phyloP scores from a whole-genome alignment of 2,888 invertebrate genomes.

The Yponomeuta malinellus region DNA sequence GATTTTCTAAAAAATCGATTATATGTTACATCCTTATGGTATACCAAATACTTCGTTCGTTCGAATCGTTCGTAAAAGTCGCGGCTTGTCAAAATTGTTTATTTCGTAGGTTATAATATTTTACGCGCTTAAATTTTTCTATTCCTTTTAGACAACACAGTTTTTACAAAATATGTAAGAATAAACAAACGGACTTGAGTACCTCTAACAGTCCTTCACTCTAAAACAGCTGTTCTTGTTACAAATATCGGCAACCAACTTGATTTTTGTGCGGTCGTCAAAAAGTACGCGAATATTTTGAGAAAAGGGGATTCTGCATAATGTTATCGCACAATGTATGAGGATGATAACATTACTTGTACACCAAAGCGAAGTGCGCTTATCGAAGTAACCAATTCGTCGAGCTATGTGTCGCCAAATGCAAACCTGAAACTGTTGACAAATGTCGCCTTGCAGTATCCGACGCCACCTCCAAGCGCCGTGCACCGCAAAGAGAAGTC shows the following conservation, averaged over 20 bases:
- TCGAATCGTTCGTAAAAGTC: conserved; percentile 28
- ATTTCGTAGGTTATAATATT: conserved; percentile 25
- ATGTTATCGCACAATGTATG: conserved; percentile 68
- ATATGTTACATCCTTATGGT: too few species aligned
- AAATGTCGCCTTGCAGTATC: conserved; percentile 76
- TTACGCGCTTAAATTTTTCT: conserved; percentile 10
- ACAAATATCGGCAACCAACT: conserved; percentile 44
- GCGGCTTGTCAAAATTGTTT: conserved; percentile 60
- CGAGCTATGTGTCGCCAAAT: conserved; percentile 77
- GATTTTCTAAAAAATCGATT: too few species aligned
- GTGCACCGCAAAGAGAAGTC: conserved; percentile 77
- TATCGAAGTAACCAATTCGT: conserved; percentile 72
- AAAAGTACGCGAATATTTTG: conserved; percentile 68
- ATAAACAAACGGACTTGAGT: neutral
- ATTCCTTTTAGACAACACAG: neutral
- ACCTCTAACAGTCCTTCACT: neutral
- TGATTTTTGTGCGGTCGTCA: conserved; percentile 42
- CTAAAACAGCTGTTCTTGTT: conserved; percentile 6
- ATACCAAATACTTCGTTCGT: too few species aligned
- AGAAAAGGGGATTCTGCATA: conserved; percentile 21
- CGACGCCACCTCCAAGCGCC: conserved; percentile 68
- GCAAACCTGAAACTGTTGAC: conserved; percentile 81
- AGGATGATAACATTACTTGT: conserved; percentile 68
- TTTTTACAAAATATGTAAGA: neutral
- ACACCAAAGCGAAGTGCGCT: conserved; percentile 73